Percentiles rank a stretch among this genome's conserved stretches.
phyloP scores from a whole-genome alignment of 2,888 invertebrate species.

The Scaptomyza reducta region DNA sequence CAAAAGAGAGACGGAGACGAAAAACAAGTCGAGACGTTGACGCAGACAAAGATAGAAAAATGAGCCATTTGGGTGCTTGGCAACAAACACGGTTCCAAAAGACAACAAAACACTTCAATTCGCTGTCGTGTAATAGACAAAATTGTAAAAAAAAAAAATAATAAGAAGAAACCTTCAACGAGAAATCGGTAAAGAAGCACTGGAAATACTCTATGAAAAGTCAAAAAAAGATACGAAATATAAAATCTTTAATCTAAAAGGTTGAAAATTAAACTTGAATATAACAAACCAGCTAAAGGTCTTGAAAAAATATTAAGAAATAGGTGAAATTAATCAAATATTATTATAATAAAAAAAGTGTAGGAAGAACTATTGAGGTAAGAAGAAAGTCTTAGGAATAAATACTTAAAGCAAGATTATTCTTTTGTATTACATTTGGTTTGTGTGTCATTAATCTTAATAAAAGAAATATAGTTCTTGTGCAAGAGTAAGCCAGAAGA shows the following conservation, averaged over 20 bases:
- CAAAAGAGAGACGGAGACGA: not conserved
- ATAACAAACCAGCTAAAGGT: no score
- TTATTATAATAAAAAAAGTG: no score
- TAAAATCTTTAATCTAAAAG: no score
- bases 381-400: not conserved
- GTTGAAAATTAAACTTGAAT: no score
- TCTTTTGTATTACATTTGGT: no score
- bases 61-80: constrained; percentile 65
- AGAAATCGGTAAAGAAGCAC: constrained; percentile 14
- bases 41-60: constrained; percentile 31
- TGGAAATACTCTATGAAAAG: constrained; percentile 13
- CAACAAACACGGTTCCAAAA: constrained; percentile 60
- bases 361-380: no score
- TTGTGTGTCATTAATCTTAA: no score
- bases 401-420: not conserved
- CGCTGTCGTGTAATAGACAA: constrained; percentile 59
- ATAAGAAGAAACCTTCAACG: constrained; percentile 42
- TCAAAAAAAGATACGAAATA: no score
- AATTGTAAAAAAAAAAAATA: constrained; percentile 38
- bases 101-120: constrained; percentile 67
- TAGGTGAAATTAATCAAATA: no score
- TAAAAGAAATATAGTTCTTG: not conserved
- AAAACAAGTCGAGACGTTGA: constrained; percentile 1
- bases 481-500: not conserved
- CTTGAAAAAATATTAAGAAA: no score